Base-by-base conservation (phyloP, 2,113 vertebrate species). In the Notarius quadriscutis region DNA sequence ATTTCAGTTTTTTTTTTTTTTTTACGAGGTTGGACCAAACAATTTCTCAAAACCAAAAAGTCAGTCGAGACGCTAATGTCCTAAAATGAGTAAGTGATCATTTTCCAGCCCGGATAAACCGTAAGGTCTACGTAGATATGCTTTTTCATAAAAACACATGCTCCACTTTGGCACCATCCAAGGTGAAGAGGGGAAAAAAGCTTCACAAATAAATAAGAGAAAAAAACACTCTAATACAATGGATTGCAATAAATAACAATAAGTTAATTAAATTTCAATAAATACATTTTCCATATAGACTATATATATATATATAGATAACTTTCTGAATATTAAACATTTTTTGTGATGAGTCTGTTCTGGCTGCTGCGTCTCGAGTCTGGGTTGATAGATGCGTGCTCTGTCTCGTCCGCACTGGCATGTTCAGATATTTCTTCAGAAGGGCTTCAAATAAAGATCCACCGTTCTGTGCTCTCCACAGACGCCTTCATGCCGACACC, bases 221-320 rank as follows among this genome's bases (percentile, higher is more conserved):
- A 41, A 95, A 93, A 96, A 92, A 96, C 95, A 96, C 89, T 93
- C 92, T 97, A 90, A 93, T 94, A 94, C 95, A 97, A 95, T 96
- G 96, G 95, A 97, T 89, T 94, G 95, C 93, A 99, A 99, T 99
- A 99, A 99, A 99, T 99, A 99, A 97, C 91, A 99, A 99, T 99
- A 99, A 99, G 95, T 99, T 96, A 96, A 95, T 95, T 98, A 96
- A 95, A 96, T 97, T 94, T 97, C 94, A 99, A 99, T 99, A 99
- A 99, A 99, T 98, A 99, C 96, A 95, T 95, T 97, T 89, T 87
- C 87, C 90, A 89, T 91, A 94, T 96, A 95, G 94, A 95, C 95
- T 67, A 65, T 65, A 65, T 65, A 65, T 65, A 30, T 71, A 71
- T 71, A 71, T 71, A 71, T 71, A 72, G 8, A 95, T 77, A 92